phyloP scores from a whole-genome alignment of 1,140 invertebrate species.

The Coenobita brevimanus region DNA sequence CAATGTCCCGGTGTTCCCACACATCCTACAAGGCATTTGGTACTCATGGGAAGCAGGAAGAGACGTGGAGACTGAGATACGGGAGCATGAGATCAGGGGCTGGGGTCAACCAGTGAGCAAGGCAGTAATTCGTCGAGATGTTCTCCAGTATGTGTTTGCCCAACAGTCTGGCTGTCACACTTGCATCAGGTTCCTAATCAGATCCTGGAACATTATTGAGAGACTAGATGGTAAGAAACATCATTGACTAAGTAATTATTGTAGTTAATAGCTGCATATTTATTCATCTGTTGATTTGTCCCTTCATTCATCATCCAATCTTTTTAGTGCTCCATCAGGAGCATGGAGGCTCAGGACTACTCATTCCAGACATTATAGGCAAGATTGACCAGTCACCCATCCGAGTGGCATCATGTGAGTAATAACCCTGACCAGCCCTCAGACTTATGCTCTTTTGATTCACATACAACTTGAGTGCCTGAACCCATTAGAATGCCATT shows the following conservation, averaged over 20 bases:
- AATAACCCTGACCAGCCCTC: too few species aligned
- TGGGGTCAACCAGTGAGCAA: neutral
- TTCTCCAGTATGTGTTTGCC: constrained; percentile 46
- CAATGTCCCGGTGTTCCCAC: constrained; percentile 23
- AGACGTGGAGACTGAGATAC: constrained; percentile 28
- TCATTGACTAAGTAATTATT: neutral
- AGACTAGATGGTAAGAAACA: constrained; percentile 44
- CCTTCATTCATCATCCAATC: too few species aligned
- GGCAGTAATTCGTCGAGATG: constrained; percentile 15
- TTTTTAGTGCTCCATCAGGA: too few species aligned
- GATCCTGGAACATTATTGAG: constrained; percentile 62
- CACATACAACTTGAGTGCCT: too few species aligned
- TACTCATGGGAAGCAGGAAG: constrained; percentile 62
- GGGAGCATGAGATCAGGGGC: neutral
- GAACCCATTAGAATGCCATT: too few species aligned
- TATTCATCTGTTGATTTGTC: too few species aligned
- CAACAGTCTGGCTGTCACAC: constrained; percentile 30
- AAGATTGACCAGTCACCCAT: too few species aligned
- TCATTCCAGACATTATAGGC: too few species aligned
- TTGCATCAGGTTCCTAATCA: constrained; percentile 44
- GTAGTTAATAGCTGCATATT: neutral
- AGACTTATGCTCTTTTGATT: too few species aligned
- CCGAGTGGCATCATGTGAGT: too few species aligned
- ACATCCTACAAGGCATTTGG: constrained; percentile 56
- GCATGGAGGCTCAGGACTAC: too few species aligned